Percentiles rank a stretch among this genome's conserved stretches.
Evolutionary conservation across 2,888 invertebrate species (phyloP).

Genomic region (Cephus pygmeus): DNA sequence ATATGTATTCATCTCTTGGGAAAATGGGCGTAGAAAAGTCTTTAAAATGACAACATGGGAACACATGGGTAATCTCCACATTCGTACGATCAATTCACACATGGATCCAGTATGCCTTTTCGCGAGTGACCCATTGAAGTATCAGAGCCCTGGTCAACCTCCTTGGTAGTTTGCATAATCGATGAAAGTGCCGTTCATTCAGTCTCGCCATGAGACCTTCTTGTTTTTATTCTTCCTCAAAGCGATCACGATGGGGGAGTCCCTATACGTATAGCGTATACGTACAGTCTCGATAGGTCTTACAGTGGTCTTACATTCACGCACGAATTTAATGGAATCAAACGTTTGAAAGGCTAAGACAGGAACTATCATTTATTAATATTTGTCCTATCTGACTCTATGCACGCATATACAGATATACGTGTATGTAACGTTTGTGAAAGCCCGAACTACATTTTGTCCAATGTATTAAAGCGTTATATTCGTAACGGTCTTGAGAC

Average conservation of each 20-base stretch:
- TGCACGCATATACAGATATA: not conserved
- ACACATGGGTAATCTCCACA: not conserved
- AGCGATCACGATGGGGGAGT: not conserved
- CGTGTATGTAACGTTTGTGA: constrained; percentile 1
- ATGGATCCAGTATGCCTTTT: not conserved
- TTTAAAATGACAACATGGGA: not conserved
- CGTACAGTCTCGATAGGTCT: not conserved
- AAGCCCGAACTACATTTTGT: constrained; percentile 16
- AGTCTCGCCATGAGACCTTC: not conserved
- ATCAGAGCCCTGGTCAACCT: not conserved
- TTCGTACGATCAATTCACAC: not conserved
- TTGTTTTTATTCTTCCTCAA: not conserved
- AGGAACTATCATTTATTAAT: not conserved
- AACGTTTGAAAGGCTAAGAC: not conserved
- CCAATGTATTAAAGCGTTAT: constrained; percentile 19
- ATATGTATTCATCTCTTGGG: not conserved
- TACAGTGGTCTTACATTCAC: not conserved
- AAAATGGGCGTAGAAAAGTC: not conserved
- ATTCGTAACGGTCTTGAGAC: not conserved
- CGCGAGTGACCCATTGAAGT: not conserved
- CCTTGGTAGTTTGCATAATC: not conserved
- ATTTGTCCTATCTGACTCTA: not conserved
- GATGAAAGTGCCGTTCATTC: not conserved
- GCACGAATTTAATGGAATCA: not conserved
- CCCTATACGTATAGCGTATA: not conserved